These are phyloP conservation scores for Smutsia gigantea DNA, from an alignment of 2,797 vertebrate genomes.

Conservation along the genomic window DNA sequence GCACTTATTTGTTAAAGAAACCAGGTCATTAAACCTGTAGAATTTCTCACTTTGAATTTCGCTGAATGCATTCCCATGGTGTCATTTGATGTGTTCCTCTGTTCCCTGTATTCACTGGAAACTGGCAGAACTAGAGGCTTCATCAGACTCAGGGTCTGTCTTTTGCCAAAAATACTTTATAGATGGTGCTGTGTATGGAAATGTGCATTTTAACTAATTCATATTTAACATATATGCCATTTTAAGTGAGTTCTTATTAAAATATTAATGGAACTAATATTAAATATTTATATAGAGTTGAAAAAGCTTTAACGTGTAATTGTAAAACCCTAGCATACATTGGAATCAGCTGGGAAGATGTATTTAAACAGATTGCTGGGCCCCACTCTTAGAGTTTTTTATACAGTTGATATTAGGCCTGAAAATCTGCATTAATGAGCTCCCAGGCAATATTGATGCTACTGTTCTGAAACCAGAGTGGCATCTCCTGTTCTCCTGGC, in stretches of 20 bases:
- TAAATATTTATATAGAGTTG: not conserved
- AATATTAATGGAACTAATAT: not conserved
- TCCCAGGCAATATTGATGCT: not conserved
- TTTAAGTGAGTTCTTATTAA: conserved; percentile 20
- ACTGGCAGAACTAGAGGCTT: not conserved
- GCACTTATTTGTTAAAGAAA: not conserved
- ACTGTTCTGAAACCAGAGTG: not conserved
- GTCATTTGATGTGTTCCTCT: not conserved
- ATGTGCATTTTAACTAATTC: not conserved
- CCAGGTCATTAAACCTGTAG: not conserved
- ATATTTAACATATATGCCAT: not conserved
- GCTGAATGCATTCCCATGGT: not conserved
- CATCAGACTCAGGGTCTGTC: not conserved
- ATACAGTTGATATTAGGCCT: not conserved
- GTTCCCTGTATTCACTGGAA: not conserved
- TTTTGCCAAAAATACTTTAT: not conserved
- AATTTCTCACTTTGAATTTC: not conserved
- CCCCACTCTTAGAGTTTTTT: not conserved
- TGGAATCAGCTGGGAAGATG: not conserved
- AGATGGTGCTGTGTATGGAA: not conserved
- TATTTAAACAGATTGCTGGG: not conserved
- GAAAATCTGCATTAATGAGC: not conserved
- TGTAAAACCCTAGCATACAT: not conserved
- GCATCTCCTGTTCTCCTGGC: too few species aligned
- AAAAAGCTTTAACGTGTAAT: not conserved